A percentile compares a stretch with the other conserved stretches of the same genome.
phyloP scores from a whole-genome alignment of 2,797 vertebrate genomes.

The Eulemur rubriventer region DNA sequence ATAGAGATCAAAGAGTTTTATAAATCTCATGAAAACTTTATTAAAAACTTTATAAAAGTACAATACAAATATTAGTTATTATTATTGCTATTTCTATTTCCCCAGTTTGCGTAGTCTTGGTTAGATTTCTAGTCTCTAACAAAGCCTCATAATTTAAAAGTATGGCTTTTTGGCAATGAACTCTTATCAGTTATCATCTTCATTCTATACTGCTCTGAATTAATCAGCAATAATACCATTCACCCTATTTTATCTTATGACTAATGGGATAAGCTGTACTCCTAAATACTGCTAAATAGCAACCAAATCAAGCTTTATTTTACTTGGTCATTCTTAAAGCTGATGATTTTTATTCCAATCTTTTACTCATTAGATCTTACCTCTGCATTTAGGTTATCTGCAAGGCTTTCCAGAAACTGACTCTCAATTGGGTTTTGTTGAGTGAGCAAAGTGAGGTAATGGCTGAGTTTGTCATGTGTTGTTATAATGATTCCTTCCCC shows the following conservation, averaged over 20 bases:
- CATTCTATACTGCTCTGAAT: background rate
- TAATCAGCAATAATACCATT: background rate
- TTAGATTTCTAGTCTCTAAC: background rate
- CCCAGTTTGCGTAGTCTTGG: background rate
- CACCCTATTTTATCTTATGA: background rate
- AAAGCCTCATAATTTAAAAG: background rate
- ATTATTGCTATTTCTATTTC: background rate
- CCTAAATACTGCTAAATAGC: background rate
- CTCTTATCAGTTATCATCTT: background rate
- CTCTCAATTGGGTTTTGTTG: constrained; percentile 99
- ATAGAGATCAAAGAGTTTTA: background rate
- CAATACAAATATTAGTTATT: background rate
- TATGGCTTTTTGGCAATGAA: background rate
- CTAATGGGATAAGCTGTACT: background rate
- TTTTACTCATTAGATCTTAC: constrained; percentile 83
- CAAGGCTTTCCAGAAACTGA: constrained; percentile 95
- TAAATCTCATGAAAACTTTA: background rate
- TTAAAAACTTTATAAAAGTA: background rate
- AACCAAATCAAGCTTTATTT: constrained; percentile 23
- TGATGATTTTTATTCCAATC: background rate
- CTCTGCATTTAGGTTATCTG: constrained; percentile 98
- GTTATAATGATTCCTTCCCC: constrained; percentile 98
- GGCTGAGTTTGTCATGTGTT: constrained; percentile 97
- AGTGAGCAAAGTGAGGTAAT: constrained; percentile 97
- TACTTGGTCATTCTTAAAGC: background rate